phyloP scores from a whole-genome alignment of 2,888 invertebrate species.

The Tenthredo notha region DNA sequence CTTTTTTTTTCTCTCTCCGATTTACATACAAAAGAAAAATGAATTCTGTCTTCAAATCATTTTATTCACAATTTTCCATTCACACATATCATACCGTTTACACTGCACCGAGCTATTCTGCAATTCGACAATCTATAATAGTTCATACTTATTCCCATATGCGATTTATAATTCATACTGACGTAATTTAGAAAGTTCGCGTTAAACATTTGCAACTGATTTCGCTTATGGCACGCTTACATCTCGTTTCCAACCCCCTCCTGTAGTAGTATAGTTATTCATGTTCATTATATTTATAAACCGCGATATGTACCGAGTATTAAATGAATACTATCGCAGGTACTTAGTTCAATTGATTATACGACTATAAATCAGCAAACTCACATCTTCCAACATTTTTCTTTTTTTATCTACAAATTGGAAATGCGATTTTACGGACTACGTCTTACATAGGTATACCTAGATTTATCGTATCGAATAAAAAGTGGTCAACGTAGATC shows the following conservation, averaged over 20 bases:
- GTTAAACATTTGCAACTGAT: constrained; percentile 52
- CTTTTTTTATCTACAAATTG: too few species aligned
- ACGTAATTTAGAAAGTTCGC: constrained; percentile 53
- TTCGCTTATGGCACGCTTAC: constrained; percentile 52
- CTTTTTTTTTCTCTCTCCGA: too few species aligned
- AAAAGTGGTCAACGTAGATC: too few species aligned
- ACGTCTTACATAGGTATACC: too few species aligned
- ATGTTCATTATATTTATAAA: background rate
- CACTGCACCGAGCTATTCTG: background rate
- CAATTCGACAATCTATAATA: constrained; percentile 5
- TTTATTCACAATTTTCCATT: constrained; percentile 19
- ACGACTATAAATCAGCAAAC: background rate
- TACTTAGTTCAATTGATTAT: background rate
- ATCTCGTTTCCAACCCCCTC: constrained; percentile 44
- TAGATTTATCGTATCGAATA: too few species aligned
- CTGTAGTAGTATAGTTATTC: background rate
- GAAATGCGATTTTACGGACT: too few species aligned
- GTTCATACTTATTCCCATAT: background rate
- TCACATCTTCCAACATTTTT: too few species aligned
- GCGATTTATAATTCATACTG: constrained; percentile 37
- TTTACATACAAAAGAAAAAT: background rate
- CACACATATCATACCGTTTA: background rate
- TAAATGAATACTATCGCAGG: background rate
- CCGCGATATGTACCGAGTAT: background rate
- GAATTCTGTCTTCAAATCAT: background rate